Base-by-base conservation (phyloP, 2,888 invertebrate species). In the Exocentrus adspersus region DNA sequence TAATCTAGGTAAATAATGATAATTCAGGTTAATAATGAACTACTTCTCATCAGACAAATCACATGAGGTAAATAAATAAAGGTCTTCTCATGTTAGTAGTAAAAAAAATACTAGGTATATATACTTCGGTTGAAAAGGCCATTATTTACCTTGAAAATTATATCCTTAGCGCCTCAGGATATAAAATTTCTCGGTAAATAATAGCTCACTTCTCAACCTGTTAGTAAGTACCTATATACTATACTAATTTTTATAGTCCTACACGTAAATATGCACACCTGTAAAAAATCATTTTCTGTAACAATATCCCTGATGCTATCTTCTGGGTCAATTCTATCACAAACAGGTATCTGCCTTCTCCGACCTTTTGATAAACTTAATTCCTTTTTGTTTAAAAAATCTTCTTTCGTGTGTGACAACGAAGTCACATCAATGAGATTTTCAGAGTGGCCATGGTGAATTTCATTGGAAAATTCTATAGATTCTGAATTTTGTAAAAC, bases 271-370 rank as follows among this genome's bases (percentile, higher is more conserved):
- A n/a, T n/a, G n/a, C 76, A 71, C 75, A 87, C 87, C 86, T 85
- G 79, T 87, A 87, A 74, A n/a, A 88, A 85, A 78, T 88, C 88
- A 75, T 88, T 88, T 76, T 87, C 87, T 6, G 86, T 86, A 63
- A 88, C 86, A 74, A 88, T 88, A 77, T 88, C 88, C 57, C 87
- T 81, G 67, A 88, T 87, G 68, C 87, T 87, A 72, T 87, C 87
- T 76, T 87, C 87, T n/a, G 88, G 87, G 77, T 88, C 87, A 54
- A 87, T 84, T 68, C 85, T 81, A 75, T 87, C 87, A 72, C 84
- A 84, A 6, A 84, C 81, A 24, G 82, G 80, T 20, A 80, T 77
- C 62, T 81, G 77, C 67, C 82, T 80, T 60, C 79, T 69, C n/a
- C 69, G 54, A 32, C 65, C 67, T 56, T 54, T 66, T 3, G 78